Base-by-base conservation (phyloP, 2,888 invertebrate species). In the Leptinotarsa juncta region DNA sequence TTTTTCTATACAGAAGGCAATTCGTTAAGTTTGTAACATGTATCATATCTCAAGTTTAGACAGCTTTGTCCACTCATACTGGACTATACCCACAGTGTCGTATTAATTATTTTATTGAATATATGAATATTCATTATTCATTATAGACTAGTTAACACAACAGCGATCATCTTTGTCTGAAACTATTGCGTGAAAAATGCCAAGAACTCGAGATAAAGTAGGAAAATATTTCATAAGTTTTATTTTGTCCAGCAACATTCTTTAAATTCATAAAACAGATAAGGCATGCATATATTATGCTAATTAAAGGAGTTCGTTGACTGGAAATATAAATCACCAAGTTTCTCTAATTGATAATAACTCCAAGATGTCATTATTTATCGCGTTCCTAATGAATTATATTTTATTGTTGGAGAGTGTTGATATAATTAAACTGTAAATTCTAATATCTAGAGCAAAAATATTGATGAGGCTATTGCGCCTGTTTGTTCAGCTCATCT, bases 201-300 rank as follows among this genome's bases (percentile, higher is more conserved):
- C n/a, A 16, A 55, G 67, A 67, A 67, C 26, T 53, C 67, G 3
- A 23, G 26, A 67, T 65, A 55, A 70, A 73, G 69, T 73, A 65
- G 73, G 73, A 69, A 65, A 69, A 48, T 65, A 69, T 69, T 65
- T 69, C 55, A 65, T 57, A 66, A 69, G 66, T 73, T 65, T 69
- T 65, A 69, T 65, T 69, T 20, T 65, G 69, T 73, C 55, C 50
- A 65, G 60, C 72, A 72, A 71, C 77, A 75, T 77, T 77, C 77
- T 72, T 77, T 32, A 71, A 73, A 75, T 72, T 77, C 77, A 73
- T 71, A 57, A 72, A 70, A 57, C 42, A 60, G 70, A 57, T 65
- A 66, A 70, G 3, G 3, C 42, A 42, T 70, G 75, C 69, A 75
- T 70, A 67, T 70, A 72, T 75, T 75, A 72, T 75, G 75, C 49